Conservation (phyloP, 2,888 invertebrate species). For the Gari tellinella region DNA sequence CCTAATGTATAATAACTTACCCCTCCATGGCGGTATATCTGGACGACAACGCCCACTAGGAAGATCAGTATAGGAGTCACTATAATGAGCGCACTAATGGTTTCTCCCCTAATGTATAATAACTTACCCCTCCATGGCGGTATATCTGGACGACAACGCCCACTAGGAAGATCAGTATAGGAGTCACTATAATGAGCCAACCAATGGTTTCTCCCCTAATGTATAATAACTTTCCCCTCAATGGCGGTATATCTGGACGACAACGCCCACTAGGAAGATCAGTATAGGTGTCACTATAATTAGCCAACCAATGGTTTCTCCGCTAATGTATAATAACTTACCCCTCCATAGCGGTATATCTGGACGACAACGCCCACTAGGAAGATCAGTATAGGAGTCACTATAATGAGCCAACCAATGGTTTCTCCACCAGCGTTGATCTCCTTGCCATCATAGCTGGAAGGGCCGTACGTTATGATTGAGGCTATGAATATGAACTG, state of each 20-base stretch:
- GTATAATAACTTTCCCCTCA: neutral
- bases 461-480: neutral
- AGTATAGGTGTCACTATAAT: slow-evolving; percentile 4
- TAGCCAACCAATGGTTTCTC: slow-evolving; percentile 3
- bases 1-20: too few species aligned
- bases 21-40: too few species aligned
- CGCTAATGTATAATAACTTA: neutral
- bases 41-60: neutral
- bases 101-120: neutral
- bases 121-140: too few species aligned
- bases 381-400: slow-evolving; percentile 6
- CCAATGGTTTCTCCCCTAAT: slow-evolving; percentile 3
- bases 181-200: slow-evolving; percentile 3
- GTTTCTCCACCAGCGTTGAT: slow-evolving; percentile 1
- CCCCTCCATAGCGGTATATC: too few species aligned
- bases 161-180: slow-evolving; percentile 1
- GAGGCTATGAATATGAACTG: slow-evolving; percentile 30
- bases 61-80: slow-evolving; percentile 5
- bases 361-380: neutral
- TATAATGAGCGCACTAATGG: neutral
- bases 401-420: neutral
- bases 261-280: neutral
- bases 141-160: too few species aligned
- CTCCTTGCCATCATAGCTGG: neutral
- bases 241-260: too few species aligned